Evolutionary conservation across 2,797 vertebrate genomes (phyloP).

Genomic region (Sebastiscus tertius): DNA sequence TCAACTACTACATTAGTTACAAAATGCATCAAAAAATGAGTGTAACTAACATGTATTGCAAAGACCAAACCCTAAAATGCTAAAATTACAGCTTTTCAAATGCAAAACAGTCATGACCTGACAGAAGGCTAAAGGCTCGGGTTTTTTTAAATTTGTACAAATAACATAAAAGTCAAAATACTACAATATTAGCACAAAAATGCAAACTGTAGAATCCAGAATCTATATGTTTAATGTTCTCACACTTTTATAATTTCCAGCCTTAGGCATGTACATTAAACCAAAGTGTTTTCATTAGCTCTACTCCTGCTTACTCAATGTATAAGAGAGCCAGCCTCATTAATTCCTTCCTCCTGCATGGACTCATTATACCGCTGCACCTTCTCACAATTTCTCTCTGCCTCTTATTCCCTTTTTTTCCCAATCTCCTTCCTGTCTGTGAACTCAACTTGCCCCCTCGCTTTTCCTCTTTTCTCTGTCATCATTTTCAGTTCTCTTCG

Average conservation of each 20-base stretch:
- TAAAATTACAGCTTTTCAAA: neutral
- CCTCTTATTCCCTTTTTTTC: neutral
- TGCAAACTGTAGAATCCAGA: neutral
- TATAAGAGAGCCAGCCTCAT: neutral
- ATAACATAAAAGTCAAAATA: neutral
- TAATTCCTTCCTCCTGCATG: neutral
- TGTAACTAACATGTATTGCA: neutral
- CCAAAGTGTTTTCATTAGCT: neutral
- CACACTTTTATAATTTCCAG: neutral
- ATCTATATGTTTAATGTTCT: constrained; percentile 2
- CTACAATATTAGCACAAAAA: neutral
- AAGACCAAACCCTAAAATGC: neutral
- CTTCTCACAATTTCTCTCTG: neutral
- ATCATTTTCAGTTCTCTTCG: constrained; percentile 19
- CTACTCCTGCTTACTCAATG: neutral
- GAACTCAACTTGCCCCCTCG: constrained; percentile 14
- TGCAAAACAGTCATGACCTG: neutral
- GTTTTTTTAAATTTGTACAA: neutral
- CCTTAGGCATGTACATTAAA: neutral
- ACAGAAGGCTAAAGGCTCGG: neutral
- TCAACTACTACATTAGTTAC: neutral
- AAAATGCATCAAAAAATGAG: neutral
- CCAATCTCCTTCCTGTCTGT: constrained; percentile 1
- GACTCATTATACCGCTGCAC: neutral
- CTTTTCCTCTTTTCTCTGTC: constrained; percentile 21